These are phyloP conservation scores for Cygnus buccinator DNA, from an alignment of 2,113 vertebrate genomes.

Conservation along the genomic window DNA sequence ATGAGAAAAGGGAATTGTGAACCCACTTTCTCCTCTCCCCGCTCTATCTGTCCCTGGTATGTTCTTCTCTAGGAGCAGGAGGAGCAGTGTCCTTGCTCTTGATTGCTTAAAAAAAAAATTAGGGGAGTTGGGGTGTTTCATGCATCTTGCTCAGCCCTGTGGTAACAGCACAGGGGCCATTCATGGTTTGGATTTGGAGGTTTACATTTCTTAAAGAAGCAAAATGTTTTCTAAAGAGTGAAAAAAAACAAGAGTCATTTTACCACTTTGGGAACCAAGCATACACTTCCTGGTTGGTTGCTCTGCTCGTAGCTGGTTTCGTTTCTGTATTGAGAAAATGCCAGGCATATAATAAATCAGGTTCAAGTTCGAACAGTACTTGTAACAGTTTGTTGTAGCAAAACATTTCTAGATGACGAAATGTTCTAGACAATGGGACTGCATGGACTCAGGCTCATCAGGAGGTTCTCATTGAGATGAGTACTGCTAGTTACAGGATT, in stretches of 20 bases:
- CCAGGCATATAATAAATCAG: not conserved
- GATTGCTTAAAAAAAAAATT: not conserved
- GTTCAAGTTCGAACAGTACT: not conserved
- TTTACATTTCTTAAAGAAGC: not conserved
- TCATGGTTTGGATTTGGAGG: not conserved
- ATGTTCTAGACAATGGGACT: not conserved
- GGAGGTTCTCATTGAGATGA: not conserved
- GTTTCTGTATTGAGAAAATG: constrained; percentile 19
- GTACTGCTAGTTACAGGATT: not conserved
- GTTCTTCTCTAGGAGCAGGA: not conserved
- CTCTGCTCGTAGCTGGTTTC: constrained; percentile 7
- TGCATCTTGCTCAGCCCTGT: not conserved
- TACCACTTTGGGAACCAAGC: not conserved
- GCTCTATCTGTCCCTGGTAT: not conserved
- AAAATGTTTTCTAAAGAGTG: not conserved
- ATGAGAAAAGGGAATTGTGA: constrained; percentile 37
- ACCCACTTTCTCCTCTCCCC: not conserved
- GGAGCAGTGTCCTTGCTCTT: not conserved
- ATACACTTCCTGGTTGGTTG: not conserved
- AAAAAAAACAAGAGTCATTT: not conserved
- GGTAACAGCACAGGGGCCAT: not conserved
- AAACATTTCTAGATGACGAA: not conserved
- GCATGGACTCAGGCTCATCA: not conserved
- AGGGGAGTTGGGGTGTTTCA: not conserved
- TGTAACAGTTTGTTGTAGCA: not conserved